Evolutionary conservation across 1,140 invertebrate genomes (phyloP).

Genomic region (Neocloeon triangulifer): DNA sequence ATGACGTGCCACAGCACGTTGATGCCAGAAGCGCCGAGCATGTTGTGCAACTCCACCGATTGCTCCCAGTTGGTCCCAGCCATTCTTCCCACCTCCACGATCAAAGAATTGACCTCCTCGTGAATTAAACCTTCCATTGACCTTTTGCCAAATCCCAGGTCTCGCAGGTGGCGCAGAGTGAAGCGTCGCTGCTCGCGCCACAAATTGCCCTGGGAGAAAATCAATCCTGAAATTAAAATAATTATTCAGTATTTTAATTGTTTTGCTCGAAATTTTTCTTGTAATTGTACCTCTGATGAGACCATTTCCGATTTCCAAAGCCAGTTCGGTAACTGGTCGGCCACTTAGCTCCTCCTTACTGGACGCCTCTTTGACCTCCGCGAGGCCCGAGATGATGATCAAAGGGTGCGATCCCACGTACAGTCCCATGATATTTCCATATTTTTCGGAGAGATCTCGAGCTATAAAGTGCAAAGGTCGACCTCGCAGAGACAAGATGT

Average conservation of each 20-base stretch:
- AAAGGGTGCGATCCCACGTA: conserved; percentile 6
- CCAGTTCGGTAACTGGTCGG: conserved; percentile 3
- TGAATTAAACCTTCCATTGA: conserved; percentile 23
- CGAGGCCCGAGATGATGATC: conserved; percentile 7
- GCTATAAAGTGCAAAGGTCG: neutral
- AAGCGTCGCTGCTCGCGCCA: conserved; percentile 53
- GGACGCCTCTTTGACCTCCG: conserved; percentile 7
- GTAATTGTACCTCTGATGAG: no score
- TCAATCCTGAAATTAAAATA: conserved; percentile 34
- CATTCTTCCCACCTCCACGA: neutral
- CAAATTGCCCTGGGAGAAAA: conserved; percentile 33
- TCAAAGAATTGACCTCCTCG: conserved; percentile 9
- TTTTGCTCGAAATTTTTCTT: no score
- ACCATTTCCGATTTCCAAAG: no score
- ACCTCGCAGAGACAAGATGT: neutral
- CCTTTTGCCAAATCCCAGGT: conserved; percentile 41
- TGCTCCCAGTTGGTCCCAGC: neutral
- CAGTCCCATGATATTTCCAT: conserved; percentile 7
- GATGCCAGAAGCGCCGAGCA: conserved; percentile 9
- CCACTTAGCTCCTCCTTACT: conserved; percentile 6
- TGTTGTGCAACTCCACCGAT: conserved; percentile 9
- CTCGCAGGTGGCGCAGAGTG: conserved; percentile 37
- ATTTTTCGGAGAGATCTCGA: conserved; percentile 3
- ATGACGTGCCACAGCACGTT: conserved; percentile 11
- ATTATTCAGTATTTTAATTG: no score